A percentile compares a stretch with the other conserved stretches of the same genome.
These are phyloP conservation scores for Platysteira castanea DNA, from an alignment of 2,113 vertebrate species.

Conservation along the genomic window DNA sequence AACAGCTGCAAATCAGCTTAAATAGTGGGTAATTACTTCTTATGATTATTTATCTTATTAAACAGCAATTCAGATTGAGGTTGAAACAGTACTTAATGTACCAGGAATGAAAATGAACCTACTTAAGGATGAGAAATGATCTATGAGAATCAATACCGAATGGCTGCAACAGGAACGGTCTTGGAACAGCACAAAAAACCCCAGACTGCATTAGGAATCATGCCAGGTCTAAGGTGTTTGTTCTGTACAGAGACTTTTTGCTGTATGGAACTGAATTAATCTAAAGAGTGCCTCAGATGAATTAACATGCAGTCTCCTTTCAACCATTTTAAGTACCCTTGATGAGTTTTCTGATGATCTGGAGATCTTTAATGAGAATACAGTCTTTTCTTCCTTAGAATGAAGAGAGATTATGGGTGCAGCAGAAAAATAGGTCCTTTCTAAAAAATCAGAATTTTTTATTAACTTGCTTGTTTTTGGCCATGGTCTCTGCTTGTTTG, in stretches of 20 bases:
- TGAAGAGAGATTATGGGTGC: background rate
- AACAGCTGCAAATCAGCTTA: slow-evolving; percentile 4
- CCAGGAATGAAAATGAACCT: slow-evolving; percentile 27
- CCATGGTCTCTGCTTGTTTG: background rate
- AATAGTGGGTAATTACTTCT: slow-evolving; percentile 18
- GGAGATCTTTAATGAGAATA: background rate
- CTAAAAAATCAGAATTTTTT: background rate
- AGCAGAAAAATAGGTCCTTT: background rate
- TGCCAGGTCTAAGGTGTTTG: background rate
- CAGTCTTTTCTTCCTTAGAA: background rate
- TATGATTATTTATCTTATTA: slow-evolving; percentile 49
- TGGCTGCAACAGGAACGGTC: background rate
- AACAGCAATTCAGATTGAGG: background rate
- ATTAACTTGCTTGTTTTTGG: background rate
- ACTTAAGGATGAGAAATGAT: slow-evolving; percentile 21
- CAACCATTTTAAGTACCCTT: background rate
- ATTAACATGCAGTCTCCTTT: background rate
- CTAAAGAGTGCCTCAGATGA: background rate
- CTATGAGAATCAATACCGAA: background rate
- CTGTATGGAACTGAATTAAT: background rate
- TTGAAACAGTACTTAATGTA: slow-evolving; percentile 44
- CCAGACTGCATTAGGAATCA: background rate
- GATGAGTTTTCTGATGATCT: background rate
- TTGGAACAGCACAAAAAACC: background rate
- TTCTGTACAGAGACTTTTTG: background rate